These are phyloP conservation scores for Seriola quinqueradiata DNA, from an alignment of 2,113 vertebrate species.

Conservation along the genomic window DNA sequence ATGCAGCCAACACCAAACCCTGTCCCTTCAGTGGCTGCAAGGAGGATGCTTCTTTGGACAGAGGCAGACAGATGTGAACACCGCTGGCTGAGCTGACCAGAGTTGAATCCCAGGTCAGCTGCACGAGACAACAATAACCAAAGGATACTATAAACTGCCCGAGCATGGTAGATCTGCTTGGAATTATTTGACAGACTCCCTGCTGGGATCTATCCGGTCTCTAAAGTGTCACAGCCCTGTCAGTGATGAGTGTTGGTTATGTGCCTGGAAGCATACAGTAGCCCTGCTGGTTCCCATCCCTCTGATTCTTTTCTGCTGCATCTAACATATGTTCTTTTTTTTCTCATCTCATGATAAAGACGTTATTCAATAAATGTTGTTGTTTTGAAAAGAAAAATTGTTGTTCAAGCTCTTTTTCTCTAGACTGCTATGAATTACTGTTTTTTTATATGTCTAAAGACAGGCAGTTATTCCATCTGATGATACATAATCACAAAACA, in stretches of 20 bases:
- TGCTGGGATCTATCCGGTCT: conserved; percentile 55
- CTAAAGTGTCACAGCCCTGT: conserved; percentile 47
- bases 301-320: conserved; percentile 22
- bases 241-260: conserved; percentile 52
- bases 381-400: not conserved
- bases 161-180: conserved; percentile 33
- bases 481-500: not conserved
- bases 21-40: not conserved
- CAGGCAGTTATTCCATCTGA: not conserved
- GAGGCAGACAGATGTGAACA: conserved; percentile 43
- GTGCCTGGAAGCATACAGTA: conserved; percentile 43
- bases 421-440: not conserved
- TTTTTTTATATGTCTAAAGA: not conserved
- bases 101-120: conserved; percentile 56
- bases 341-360: conserved; percentile 8
- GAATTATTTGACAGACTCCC: conserved; percentile 54
- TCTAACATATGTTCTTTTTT: not conserved
- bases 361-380: not conserved
- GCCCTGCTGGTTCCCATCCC: conserved; percentile 37
- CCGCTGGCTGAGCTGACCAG: conserved; percentile 7
- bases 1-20: not conserved
- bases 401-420: not conserved
- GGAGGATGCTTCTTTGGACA: conserved; percentile 13
- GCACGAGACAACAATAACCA: conserved; percentile 14
- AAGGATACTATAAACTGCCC: conserved; percentile 14